A percentile compares a stretch with the other conserved stretches of the same genome.
phyloP scores from a whole-genome alignment of 2,888 invertebrate genomes.

The Seladonia tumulorum region DNA sequence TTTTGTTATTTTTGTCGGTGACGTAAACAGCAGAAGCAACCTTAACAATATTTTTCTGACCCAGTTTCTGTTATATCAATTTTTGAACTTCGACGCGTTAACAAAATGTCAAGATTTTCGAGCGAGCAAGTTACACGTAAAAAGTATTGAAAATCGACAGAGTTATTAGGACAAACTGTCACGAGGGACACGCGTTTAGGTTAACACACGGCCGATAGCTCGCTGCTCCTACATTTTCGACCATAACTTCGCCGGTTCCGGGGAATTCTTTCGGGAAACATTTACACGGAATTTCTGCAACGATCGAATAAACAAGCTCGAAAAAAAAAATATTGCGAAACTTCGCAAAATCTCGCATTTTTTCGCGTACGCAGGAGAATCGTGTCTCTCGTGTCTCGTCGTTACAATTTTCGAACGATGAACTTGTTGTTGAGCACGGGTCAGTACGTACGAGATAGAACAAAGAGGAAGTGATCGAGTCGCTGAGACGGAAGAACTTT shows the following conservation, averaged over 20 bases:
- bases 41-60: no score
- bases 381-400: neutral
- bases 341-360: no score
- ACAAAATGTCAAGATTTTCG: neutral
- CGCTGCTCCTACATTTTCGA: neutral
- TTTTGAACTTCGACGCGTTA: neutral
- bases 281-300: neutral
- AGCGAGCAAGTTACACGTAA: neutral
- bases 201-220: no score
- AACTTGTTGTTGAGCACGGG: neutral
- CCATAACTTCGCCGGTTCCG: neutral
- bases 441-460: neutral
- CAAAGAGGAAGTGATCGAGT: neutral
- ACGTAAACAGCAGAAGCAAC: no score
- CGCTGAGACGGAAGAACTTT: constrained; percentile 22
- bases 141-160: no score
- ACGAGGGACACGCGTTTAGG: no score
- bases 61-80: no score
- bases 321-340: no score
- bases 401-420: neutral
- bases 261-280: neutral
- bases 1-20: no score
- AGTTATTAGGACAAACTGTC: no score
- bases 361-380: no score
- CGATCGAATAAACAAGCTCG: no score